Evolutionary conservation across 2,888 invertebrate species (phyloP).

Genomic region (Acronicta alni): DNA sequence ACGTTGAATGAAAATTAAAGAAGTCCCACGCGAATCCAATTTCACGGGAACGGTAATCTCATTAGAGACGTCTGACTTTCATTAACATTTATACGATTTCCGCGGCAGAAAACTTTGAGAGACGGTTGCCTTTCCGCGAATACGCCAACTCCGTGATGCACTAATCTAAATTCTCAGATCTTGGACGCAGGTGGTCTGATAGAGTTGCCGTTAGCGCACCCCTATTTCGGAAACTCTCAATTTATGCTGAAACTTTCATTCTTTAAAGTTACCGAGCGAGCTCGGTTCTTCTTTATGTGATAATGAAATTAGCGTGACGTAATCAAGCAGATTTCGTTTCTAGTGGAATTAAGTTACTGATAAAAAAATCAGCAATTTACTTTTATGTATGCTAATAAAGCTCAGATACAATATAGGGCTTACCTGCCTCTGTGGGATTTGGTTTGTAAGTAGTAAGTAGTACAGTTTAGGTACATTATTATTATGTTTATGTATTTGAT

Average conservation of each 20-base stretch:
- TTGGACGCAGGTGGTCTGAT: constrained; percentile 77
- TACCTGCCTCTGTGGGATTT: no score
- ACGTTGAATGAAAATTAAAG: constrained; percentile 86
- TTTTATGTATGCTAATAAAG: constrained; percentile 5
- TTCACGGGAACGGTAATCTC: constrained; percentile 86
- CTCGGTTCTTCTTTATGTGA: constrained; percentile 52
- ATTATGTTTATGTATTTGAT: no score
- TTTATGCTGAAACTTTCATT: constrained; percentile 75
- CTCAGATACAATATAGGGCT: neutral
- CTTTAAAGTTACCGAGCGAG: constrained; percentile 54
- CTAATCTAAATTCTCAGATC: constrained; percentile 80
- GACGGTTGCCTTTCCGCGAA: constrained; percentile 64
- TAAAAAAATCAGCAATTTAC: neutral
- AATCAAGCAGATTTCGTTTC: constrained; percentile 31
- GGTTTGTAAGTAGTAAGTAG: no score
- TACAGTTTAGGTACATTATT: no score
- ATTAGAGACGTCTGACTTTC: constrained; percentile 86
- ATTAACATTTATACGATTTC: constrained; percentile 88
- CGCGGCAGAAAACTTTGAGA: constrained; percentile 76
- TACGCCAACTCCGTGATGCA: constrained; percentile 72
- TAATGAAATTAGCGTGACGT: constrained; percentile 47
- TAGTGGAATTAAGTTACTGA: constrained; percentile 18
- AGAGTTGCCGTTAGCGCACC: constrained; percentile 69
- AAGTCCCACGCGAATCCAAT: constrained; percentile 86
- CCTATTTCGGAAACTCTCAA: constrained; percentile 71